Base-by-base conservation (phyloP, 2,113 vertebrate species). In the Paradisaea rubra region DNA sequence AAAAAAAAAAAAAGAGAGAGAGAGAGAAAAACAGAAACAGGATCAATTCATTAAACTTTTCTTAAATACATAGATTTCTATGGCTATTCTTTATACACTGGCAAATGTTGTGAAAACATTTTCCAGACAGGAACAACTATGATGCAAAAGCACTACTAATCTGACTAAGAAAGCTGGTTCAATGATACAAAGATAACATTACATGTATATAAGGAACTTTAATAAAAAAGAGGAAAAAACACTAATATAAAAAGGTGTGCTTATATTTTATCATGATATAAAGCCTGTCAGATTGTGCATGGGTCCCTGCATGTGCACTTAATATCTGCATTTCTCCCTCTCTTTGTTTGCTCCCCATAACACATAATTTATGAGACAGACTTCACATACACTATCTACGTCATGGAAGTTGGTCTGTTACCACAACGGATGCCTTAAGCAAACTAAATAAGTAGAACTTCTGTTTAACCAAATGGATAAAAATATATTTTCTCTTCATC, bases 351-450 rank as follows among this genome's bases (percentile, higher is more conserved):
- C 54, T 77, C 10, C 8, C 7, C 23, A 6, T 33, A 77, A 45
- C 6, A 59, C 11, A 41, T 7, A 54, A 57, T 72, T 88, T 70
- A 73, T 50, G 11, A 49, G n/a, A 52, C 14, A 72, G 49, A 72
- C 7, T 76, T 90, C 44, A 56, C 11, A 54, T 22, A 52, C 14
- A 37, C 30, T 11, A 2, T 18, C 53, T 80, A 47, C 0, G 0
- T 52, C 49, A 42, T 15, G 7, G 33, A 66, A 94, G 9, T 15
- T 59, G 6, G 23, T 83, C 41, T 53, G 35, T n/a, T 42, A 79
- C 10, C 6, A 61, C 28, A 33, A 24, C 0, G 0, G 23, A 76
- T 6, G 5, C 39, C 21, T 33, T 53, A 61, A 42, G 33, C 30
- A 82, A 82, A 60, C 8, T 52, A 82, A 60, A 7, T 52, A 69